Percentiles rank a stretch among this genome's conserved stretches.
phyloP scores from a whole-genome alignment of 2,797 vertebrate genomes.

The Bradypus variegatus region DNA sequence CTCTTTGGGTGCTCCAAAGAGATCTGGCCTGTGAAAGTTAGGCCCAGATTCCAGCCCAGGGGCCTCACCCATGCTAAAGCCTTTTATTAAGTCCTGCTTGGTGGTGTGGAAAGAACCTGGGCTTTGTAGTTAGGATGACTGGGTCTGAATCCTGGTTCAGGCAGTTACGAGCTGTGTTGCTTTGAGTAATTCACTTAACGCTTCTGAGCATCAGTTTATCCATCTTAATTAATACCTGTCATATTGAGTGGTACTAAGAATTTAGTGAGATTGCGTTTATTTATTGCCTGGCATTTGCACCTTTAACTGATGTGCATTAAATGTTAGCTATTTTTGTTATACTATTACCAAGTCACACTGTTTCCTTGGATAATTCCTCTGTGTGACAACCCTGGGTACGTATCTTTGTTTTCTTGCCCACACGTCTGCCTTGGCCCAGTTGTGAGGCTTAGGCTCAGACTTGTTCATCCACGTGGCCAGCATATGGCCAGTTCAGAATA shows the following conservation, averaged over 20 bases:
- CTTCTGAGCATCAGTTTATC: background rate
- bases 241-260: background rate
- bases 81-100: background rate
- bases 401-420: background rate
- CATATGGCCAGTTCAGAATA: background rate
- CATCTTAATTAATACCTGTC: too few relatives aligned
- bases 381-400: background rate
- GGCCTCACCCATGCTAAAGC: background rate
- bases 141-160: background rate
- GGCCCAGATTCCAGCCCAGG: background rate
- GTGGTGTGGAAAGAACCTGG: background rate
- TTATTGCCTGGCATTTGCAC: too few relatives aligned
- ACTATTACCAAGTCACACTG: rapidly evolving
- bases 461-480: background rate
- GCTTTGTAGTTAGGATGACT: background rate
- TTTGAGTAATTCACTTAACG: background rate
- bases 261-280: background rate
- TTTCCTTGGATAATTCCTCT: background rate
- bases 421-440: background rate
- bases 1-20: background rate
- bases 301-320: too few relatives aligned
- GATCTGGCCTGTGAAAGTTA: background rate
- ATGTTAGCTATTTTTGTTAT: background rate
- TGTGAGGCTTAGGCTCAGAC: background rate
- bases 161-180: background rate